Evolutionary conservation across 2,113 vertebrate genomes (phyloP).

Genomic region (Trachemys scripta): DNA sequence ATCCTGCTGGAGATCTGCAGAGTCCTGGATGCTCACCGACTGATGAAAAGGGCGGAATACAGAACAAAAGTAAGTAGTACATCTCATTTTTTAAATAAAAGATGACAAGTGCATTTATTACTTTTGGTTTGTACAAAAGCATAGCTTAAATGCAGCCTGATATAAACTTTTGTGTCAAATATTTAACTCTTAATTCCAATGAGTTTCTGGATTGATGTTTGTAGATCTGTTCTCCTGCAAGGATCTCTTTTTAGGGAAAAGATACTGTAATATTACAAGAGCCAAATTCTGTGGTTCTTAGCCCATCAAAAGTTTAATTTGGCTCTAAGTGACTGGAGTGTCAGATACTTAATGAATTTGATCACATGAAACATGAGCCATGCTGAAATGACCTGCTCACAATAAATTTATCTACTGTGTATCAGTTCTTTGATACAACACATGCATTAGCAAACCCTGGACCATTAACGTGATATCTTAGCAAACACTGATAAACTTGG

Average conservation of each 20-base stretch:
- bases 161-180: constrained; percentile 71
- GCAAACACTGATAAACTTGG: constrained; percentile 14
- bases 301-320: constrained; percentile 15
- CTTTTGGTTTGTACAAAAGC: constrained; percentile 68
- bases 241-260: constrained; percentile 64
- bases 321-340: constrained; percentile 24
- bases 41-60: neutral
- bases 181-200: constrained; percentile 61
- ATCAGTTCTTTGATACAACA: constrained; percentile 18
- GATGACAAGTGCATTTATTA: constrained; percentile 72
- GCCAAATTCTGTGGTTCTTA: constrained; percentile 48
- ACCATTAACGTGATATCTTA: constrained; percentile 44
- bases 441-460: constrained; percentile 1
- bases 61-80: constrained; percentile 54
- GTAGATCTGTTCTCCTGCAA: constrained; percentile 59
- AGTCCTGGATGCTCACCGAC: rapidly evolving
- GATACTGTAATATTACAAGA: constrained; percentile 52
- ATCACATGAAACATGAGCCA: constrained; percentile 46
- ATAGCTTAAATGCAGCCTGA: constrained; percentile 70
- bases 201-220: constrained; percentile 61
- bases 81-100: constrained; percentile 63
- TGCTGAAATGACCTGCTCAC: constrained; percentile 40
- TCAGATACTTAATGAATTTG: constrained; percentile 17
- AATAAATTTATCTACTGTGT: constrained; percentile 46
- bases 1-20: neutral